Conservation (phyloP, 1,140 invertebrate genomes). For the Reticulitermes speratus region DNA sequence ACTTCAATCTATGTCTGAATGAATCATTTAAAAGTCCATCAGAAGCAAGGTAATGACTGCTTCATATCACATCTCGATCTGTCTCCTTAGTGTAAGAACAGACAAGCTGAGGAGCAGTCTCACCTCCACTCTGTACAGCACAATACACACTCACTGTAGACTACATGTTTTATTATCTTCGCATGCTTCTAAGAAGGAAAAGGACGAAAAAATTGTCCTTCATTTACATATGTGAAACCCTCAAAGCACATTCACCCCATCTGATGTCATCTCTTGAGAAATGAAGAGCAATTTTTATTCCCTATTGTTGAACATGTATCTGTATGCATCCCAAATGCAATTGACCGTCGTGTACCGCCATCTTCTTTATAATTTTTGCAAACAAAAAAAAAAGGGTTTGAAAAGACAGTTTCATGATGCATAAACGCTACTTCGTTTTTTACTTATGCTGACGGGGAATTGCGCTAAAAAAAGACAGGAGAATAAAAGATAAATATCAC, state of each 20-base stretch:
- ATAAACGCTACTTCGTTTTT: not conserved
- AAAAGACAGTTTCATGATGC: not conserved
- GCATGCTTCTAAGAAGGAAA: not conserved
- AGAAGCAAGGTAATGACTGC: not conserved
- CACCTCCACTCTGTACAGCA: not conserved
- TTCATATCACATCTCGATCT: not conserved
- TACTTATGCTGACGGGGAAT: not conserved
- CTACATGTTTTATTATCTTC: not conserved
- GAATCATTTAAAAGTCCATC: not conserved
- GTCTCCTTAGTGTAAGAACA: not conserved
- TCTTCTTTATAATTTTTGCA: not conserved
- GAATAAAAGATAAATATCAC: constrained; percentile 7
- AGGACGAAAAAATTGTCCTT: not conserved
- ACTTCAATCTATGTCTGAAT: not conserved
- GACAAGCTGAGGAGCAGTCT: too few relatives aligned
- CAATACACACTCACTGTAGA: not conserved
- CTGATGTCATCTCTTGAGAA: constrained; percentile 1
- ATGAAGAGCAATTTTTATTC: constrained; percentile 19
- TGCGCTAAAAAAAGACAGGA: not conserved
- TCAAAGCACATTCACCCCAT: not conserved
- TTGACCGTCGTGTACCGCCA: not conserved
- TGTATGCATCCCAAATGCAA: not conserved
- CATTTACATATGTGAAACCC: constrained; percentile 5
- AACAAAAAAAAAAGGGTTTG: constrained; percentile 14
- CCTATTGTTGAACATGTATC: not conserved